phyloP scores from a whole-genome alignment of 2,888 invertebrate species.

The Erebia aethiops region DNA sequence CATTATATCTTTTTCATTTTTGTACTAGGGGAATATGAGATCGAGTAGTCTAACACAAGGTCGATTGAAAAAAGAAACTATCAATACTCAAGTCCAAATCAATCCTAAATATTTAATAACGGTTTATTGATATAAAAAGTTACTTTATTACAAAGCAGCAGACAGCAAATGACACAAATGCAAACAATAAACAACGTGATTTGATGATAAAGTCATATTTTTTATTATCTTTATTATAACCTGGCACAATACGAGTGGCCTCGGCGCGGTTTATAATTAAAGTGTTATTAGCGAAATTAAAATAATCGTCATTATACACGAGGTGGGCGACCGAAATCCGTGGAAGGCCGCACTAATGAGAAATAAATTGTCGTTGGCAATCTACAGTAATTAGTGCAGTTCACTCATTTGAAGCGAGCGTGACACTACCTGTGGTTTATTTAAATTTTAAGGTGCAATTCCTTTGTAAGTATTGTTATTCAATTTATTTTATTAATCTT shows the following conservation, averaged over 20 bases:
- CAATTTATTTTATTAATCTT: neutral
- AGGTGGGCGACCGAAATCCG: conserved; percentile 73
- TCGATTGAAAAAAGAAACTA: too few relatives aligned
- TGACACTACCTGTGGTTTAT: conserved; percentile 59
- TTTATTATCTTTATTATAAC: conserved; percentile 31
- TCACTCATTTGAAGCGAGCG: conserved; percentile 71
- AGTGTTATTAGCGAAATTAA: conserved; percentile 81
- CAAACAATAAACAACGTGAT: neutral
- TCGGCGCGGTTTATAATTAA: conserved; percentile 68
- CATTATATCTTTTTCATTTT: too few relatives aligned
- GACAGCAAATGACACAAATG: neutral
- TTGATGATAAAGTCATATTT: conserved; percentile 6
- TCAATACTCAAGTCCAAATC: too few relatives aligned
- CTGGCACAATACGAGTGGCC: conserved; percentile 49
- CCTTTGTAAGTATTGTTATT: conserved; percentile 28
- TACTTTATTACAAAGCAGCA: too few relatives aligned
- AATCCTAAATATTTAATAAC: too few relatives aligned
- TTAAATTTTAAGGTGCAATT: conserved; percentile 55
- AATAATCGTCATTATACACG: conserved; percentile 64
- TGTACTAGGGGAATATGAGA: too few relatives aligned
- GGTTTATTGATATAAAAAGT: too few relatives aligned
- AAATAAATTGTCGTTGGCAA: conserved; percentile 80
- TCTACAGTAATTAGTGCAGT: conserved; percentile 71
- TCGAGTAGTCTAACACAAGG: too few relatives aligned
- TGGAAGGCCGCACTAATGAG: conserved; percentile 75